phyloP scores from a whole-genome alignment of 2,797 vertebrate species.

The Labeo calbasu region DNA sequence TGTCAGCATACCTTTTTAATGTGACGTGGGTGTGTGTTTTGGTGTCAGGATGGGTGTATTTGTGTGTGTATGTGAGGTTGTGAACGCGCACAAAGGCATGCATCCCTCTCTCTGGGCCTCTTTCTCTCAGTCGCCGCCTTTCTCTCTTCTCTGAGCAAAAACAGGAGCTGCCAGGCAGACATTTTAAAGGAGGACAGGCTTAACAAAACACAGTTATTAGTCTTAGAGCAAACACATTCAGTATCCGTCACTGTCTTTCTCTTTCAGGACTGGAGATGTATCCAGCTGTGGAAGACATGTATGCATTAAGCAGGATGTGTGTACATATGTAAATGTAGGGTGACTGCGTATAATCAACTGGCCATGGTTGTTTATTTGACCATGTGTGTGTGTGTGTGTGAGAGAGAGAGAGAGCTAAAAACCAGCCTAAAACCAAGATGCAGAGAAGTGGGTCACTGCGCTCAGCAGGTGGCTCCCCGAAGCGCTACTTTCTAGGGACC shows the following conservation, averaged over 20 bases:
- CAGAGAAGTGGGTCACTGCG: constrained; percentile 36
- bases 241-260: constrained; percentile 29
- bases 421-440: constrained; percentile 2
- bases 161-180: constrained; percentile 50
- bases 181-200: constrained; percentile 48
- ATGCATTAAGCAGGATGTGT: neutral
- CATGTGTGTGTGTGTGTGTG: neutral
- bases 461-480: constrained; percentile 44
- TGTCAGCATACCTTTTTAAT: constrained; percentile 34
- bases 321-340: constrained; percentile 8
- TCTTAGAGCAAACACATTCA: constrained; percentile 30
- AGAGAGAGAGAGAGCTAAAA: constrained; percentile 1
- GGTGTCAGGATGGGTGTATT: constrained; percentile 38
- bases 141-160: constrained; percentile 51
- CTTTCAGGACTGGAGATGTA: neutral
- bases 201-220: constrained; percentile 32
- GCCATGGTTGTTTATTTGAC: constrained; percentile 22
- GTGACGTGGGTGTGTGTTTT: constrained; percentile 39
- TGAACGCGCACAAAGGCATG: constrained; percentile 56
- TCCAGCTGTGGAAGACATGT: constrained; percentile 9
- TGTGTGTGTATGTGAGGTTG: constrained; percentile 18
- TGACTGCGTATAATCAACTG: constrained; percentile 11
- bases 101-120: constrained; percentile 62
- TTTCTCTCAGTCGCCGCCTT: constrained; percentile 50
- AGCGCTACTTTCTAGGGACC: constrained; percentile 29